These are phyloP conservation scores for Drosophila paranaensis DNA, from an alignment of 2,888 invertebrate genomes.

Conservation along the genomic window DNA sequence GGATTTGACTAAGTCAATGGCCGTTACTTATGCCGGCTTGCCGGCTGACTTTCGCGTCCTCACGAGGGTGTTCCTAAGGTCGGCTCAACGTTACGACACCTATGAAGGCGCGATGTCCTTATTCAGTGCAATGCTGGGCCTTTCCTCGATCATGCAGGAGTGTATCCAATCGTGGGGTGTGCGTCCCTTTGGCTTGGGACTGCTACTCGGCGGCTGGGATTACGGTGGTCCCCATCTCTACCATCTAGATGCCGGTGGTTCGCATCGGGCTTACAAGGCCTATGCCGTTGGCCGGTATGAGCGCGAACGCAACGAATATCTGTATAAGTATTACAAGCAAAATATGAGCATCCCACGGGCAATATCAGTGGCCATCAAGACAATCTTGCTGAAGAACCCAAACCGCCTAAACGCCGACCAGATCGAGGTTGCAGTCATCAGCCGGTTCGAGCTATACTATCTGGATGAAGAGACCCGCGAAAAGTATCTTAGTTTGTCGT, in stretches of 20 bases:
- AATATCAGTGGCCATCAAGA: not conserved
- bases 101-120: accelerated
- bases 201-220: conserved; percentile 8
- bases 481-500: not conserved
- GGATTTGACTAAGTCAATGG: not conserved
- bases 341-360: not conserved
- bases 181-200: conserved; percentile 11
- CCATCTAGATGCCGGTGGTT: not conserved
- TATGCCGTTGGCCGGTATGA: not conserved
- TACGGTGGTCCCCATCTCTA: accelerated
- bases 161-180: not conserved
- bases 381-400: not conserved
- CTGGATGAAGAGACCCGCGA: not conserved
- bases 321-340: not conserved
- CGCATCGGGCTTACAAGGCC: not conserved
- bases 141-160: not conserved
- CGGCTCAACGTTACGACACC: accelerated
- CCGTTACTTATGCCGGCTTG: not conserved
- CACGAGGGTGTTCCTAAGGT: not conserved
- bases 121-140: accelerated
- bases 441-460: not conserved
- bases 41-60: conserved; percentile 7
- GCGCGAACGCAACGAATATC: not conserved
- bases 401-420: accelerated
- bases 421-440: not conserved